A percentile compares a stretch with the other conserved stretches of the same genome.
Evolutionary conservation across 2,888 invertebrate genomes (phyloP).

Genomic region (Drosophila neoperkinsi): DNA sequence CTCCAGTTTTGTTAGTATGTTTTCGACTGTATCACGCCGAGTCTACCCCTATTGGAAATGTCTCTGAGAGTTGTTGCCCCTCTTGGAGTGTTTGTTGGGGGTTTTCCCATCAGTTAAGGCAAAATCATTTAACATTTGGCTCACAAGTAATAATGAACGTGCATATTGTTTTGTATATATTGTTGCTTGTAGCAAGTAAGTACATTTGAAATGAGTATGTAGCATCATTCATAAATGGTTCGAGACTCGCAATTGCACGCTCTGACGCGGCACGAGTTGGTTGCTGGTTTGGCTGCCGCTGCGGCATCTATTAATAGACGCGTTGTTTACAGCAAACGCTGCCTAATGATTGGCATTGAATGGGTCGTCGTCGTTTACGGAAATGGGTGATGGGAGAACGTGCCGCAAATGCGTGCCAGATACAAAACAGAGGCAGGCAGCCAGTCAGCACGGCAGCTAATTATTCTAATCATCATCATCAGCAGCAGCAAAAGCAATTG

Average conservation of each 20-base stretch:
- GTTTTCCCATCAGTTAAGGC: slow-evolving; percentile 12
- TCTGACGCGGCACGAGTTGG: slow-evolving; percentile 37
- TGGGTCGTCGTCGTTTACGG: slow-evolving; percentile 27
- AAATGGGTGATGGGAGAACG: slow-evolving; percentile 50
- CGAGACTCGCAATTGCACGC: slow-evolving; percentile 46
- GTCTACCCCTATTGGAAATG: slow-evolving; percentile 49
- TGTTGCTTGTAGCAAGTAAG: slow-evolving; percentile 5
- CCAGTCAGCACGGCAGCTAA: slow-evolving; percentile 49
- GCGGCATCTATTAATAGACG: slow-evolving; percentile 61
- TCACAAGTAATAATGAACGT: slow-evolving; percentile 1
- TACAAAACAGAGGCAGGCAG: slow-evolving; percentile 48
- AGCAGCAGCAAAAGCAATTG: slow-evolving; percentile 61
- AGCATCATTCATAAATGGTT: slow-evolving; percentile 59
- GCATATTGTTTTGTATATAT: slow-evolving; percentile 14
- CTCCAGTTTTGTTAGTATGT: slow-evolving; percentile 37
- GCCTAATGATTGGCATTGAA: slow-evolving; percentile 73
- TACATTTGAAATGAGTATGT: slow-evolving; percentile 17
- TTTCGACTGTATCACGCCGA: background rate
- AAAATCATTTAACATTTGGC: slow-evolving; percentile 16
- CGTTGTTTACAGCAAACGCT: slow-evolving; percentile 62
- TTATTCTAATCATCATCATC: slow-evolving; percentile 61
- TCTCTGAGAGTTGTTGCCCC: background rate
- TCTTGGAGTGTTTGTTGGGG: background rate
- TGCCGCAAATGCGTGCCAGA: slow-evolving; percentile 67
- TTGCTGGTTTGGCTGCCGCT: slow-evolving; percentile 17